Base-by-base conservation (phyloP, 2,797 vertebrate genomes). In the Nasua narica region DNA sequence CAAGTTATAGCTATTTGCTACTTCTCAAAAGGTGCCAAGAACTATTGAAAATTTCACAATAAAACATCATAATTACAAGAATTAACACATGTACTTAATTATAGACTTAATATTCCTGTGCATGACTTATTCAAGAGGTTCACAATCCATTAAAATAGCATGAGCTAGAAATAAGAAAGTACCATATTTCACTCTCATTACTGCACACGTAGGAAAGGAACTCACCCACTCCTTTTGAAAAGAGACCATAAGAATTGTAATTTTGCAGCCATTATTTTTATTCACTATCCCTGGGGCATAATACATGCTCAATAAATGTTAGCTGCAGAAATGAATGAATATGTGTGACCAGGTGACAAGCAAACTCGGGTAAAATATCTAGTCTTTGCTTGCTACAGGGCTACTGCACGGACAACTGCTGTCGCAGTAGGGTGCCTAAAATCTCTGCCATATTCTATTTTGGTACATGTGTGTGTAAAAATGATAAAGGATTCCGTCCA, bases 291-390 rank as follows among this genome's bases (percentile, higher is more conserved):
- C 52, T 3, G 6, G 56, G 81, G 52, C 25, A 91, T 62, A 95
- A 85, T 72, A 91, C 69, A 76, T 72, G 48, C 52, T 94, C 78
- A 91, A 15, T 84, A 86, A 65, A 74, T 85, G 65, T 46, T 76
- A 79, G 54, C 37, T 84, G 78, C 52, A 72, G 23, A 70, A 90
- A 93, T 89, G 90, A 89, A 92, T 60, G 79, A 70, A 40, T 91
- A 29, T 43, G 1, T 67, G 69, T 92, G 84, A 69, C 9, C 40
- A 23, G 35, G 84, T 92, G 32, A 77, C 69, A 91, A 67, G 69
- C n/a, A 43, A 91, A 29, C 96, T 98, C 97, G 81, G 92, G 94
- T 98, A 97, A 93, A 98, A 98, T 95, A 94, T 67, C 86, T 93
- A 92, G 88, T 93, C 87, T 98, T 88, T 81, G 96, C 96, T 77